Evolutionary conservation across 2,113 vertebrate species (phyloP), one percentile per base, ranked within the genome.

Genomic region (Leptobrachium leishanense): DNA sequence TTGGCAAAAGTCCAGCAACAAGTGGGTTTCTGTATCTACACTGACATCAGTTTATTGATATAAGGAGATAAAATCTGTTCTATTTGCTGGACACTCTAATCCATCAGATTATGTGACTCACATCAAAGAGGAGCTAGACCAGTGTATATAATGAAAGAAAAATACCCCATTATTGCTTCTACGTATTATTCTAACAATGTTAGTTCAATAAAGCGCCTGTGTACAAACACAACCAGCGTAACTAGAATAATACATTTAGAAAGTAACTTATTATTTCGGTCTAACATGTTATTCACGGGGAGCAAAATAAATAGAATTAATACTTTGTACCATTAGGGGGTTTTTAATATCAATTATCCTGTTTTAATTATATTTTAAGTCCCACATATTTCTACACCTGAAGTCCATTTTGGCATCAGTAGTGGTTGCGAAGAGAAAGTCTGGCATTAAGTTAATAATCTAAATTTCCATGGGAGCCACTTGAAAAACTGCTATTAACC

Each of bases 281-380:
- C 55, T 59, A 54, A 54, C 11, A 54, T 54, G 3, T 59, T 59
- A 59, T 59, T 12, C 10, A 59, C 10, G 13, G 55, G 55, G 2
- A 59, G 55, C 55, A 59, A 15, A 59, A 15, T 1, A 59, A 15
- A 59, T 1, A 59, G 55, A 59, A 31, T 59, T 59, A 59, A 59
- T 59, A 59, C 55, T 59, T 59, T 13, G 55, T 15, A 12, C 55
- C 55, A 59, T 11, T 15, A 39, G 11, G 69, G 46, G 69, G 46
- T 54, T 20, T 72, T 57, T 72, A 57, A 59, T 59, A 72, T 41
- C 12, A 57, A 54, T 72, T 72, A 72, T 72, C 54, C 71, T 53
- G 31, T 72, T 72, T 72, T 72, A 72, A 72, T 72, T 72, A 57
- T 55, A 72, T 54, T 57, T 72, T n/a, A 72, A 72, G 50, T 72